Base-by-base conservation (phyloP, 2,888 invertebrate species). In the Chymomyza fuscimana region DNA sequence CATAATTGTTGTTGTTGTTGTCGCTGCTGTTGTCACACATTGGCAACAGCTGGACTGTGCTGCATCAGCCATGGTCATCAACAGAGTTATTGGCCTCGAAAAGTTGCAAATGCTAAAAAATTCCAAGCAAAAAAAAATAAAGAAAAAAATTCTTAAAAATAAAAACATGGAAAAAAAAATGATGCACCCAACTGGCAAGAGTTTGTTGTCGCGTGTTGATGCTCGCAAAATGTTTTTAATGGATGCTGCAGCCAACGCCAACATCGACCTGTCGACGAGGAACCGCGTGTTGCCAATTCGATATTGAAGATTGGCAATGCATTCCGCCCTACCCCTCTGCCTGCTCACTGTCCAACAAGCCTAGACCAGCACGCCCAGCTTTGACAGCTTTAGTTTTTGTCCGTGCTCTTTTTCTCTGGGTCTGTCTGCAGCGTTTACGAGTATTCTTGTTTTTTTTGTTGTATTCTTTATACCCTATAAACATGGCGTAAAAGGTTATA, bases 1-100 rank as follows among this genome's bases (percentile, higher is more conserved):
- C 64, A 68, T 68, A 63, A 52, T 76, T 82, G 76, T 78, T 84
- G 84, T 77, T 74, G 78, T 71, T 83, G 36, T 78, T 80, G 86
- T 25, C 46, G 87, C 80, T 77, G 85, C 75, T 82, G 86, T 87
- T 83, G 82, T 86, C 87, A 83, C 81, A 82, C 86, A 87, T 82
- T 54, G 54, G 63, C 72, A 69, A 56, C 73, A 65, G 54, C 73
- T 54, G 54, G 54, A n/a, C 54, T 54, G 22, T 19, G 54, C 54
- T 19, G 60, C 72, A 70, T 70, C 76, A 70, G 63, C 76, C 76
- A 84, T 80, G 84, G 87, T 83, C 87, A 86, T 87, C 87, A 79
- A 69, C 79, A 78, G 75, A 82, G 87, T 80, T 87, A 84, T 88
- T 84, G 88, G 87, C 84, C 84, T 88, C 88, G 82, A 88, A 87